A percentile compares a stretch with the other conserved stretches of the same genome.
Evolutionary conservation across 1,140 invertebrate species (phyloP).

Genomic region (Achatina immaculata): DNA sequence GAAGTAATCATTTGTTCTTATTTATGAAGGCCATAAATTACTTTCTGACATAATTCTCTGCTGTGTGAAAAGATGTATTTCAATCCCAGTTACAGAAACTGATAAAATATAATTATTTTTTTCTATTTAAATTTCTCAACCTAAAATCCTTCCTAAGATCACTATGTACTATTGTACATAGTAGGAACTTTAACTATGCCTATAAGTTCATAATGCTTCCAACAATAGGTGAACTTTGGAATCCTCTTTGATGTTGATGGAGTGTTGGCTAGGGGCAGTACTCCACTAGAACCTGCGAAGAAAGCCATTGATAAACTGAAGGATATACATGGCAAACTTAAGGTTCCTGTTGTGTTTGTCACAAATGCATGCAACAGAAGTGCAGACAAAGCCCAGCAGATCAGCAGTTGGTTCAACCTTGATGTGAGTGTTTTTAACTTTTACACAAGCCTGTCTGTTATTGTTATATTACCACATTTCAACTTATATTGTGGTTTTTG

Average conservation of each 20-base stretch:
- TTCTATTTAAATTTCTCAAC: too few species aligned
- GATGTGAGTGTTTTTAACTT: constrained; percentile 70
- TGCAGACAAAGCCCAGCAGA: constrained; percentile 77
- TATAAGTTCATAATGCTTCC: background rate
- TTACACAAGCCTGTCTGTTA: too few species aligned
- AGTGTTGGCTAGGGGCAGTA: constrained; percentile 79
- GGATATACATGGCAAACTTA: constrained; percentile 75
- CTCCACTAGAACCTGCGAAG: constrained; percentile 77
- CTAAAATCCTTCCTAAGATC: too few species aligned
- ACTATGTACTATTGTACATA: too few species aligned
- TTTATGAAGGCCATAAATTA: too few species aligned
- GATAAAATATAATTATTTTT: too few species aligned
- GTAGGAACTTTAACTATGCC: too few species aligned
- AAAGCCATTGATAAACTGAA: constrained; percentile 75
- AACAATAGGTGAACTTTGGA: constrained; percentile 73
- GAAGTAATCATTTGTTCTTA: too few species aligned
- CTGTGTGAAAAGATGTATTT: too few species aligned
- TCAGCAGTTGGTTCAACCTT: constrained; percentile 77
- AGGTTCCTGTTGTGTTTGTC: constrained; percentile 80
- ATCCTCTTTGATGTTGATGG: constrained; percentile 83
- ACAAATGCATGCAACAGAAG: constrained; percentile 80
- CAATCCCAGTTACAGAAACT: too few species aligned
- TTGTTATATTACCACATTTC: too few species aligned
- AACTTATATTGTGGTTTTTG: constrained; percentile 16
- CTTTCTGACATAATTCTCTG: too few species aligned